Conservation (phyloP, 2,888 invertebrate genomes). For the Plemyria rubiginata region DNA sequence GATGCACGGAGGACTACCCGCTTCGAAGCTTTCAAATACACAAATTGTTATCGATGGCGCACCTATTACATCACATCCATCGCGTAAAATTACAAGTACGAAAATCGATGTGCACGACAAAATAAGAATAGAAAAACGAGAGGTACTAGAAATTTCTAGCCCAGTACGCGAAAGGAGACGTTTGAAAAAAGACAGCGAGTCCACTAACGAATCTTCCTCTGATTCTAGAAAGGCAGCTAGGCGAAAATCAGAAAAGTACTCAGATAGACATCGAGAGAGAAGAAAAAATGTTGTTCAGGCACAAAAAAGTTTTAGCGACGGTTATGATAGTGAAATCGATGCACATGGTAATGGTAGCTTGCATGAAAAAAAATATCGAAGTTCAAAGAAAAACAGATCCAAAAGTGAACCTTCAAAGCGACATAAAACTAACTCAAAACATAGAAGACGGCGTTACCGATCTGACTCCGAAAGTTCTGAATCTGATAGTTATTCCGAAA, state of each 20-base stretch:
- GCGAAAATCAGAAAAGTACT: slow-evolving; percentile 58
- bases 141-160: slow-evolving; percentile 78
- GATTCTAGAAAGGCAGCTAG: slow-evolving; percentile 63
- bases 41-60: slow-evolving; percentile 77
- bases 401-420: slow-evolving; percentile 78
- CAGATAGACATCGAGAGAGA: slow-evolving; percentile 64
- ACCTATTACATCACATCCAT: slow-evolving; percentile 73
- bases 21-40: slow-evolving; percentile 86
- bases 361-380: slow-evolving; percentile 57
- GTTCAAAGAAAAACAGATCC: slow-evolving; percentile 72
- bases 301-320: slow-evolving; percentile 82
- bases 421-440: slow-evolving; percentile 60
- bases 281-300: slow-evolving; percentile 65
- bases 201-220: slow-evolving; percentile 77
- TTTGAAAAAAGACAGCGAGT: slow-evolving; percentile 61
- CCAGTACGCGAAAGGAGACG: slow-evolving; percentile 65
- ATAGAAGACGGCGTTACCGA: slow-evolving; percentile 58
- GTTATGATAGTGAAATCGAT: slow-evolving; percentile 76
- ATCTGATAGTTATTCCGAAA: slow-evolving; percentile 65
- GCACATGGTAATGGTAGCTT: slow-evolving; percentile 54
- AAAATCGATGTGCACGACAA: slow-evolving; percentile 80
- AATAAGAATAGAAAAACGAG: slow-evolving; percentile 81
- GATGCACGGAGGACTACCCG: slow-evolving; percentile 94
- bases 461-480: slow-evolving; percentile 70
- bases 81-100: slow-evolving; percentile 79